Evolutionary conservation across 2,797 vertebrate genomes (phyloP).

Genomic region (Lepilemur septentrionalis): DNA sequence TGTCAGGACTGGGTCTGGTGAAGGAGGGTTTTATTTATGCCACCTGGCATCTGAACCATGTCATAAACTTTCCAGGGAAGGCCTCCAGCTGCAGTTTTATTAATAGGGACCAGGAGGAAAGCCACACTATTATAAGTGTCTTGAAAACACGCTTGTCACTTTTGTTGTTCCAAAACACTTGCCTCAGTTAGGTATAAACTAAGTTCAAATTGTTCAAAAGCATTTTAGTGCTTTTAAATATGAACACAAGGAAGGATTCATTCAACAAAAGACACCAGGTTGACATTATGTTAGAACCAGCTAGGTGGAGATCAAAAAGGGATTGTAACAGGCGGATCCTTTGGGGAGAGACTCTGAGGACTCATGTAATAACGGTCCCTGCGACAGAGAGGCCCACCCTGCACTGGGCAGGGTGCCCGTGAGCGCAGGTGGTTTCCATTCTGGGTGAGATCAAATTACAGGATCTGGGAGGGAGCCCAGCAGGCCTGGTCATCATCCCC

Average conservation of each 20-base stretch:
- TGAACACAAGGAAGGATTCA: neutral
- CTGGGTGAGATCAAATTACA: neutral
- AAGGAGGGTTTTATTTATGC: neutral
- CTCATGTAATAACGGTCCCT: neutral
- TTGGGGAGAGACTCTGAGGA: neutral
- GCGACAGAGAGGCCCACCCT: neutral
- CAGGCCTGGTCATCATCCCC: accelerated
- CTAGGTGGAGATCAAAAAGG: neutral
- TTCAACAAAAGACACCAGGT: neutral
- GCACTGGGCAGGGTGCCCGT: neutral
- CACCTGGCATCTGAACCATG: neutral
- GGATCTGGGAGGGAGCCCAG: neutral
- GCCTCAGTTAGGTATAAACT: neutral
- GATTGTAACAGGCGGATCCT: neutral
- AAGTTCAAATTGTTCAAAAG: neutral
- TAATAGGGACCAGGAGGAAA: neutral
- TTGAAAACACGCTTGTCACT: neutral
- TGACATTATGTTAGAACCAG: neutral
- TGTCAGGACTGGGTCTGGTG: neutral
- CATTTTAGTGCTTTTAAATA: neutral
- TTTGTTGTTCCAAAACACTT: neutral
- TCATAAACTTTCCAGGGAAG: neutral
- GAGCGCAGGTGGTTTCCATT: neutral
- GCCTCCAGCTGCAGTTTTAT: neutral
- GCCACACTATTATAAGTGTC: neutral